Conservation (phyloP, 2,888 invertebrate genomes). For the Allygus modestus region DNA sequence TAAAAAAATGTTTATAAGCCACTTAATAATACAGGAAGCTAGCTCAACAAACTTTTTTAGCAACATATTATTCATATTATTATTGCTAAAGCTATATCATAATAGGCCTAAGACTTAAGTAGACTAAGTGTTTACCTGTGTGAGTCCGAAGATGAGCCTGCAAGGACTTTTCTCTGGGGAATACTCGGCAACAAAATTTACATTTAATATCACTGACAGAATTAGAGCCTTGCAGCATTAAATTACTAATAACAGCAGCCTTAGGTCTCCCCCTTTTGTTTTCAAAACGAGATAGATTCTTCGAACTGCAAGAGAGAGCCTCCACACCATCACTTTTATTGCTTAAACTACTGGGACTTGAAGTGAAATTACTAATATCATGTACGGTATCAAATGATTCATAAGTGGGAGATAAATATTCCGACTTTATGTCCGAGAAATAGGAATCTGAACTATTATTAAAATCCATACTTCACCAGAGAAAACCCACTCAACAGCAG, state of each 20-base stretch:
- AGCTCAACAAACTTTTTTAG: too few relatives aligned
- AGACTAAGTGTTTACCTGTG: slow-evolving; percentile 77
- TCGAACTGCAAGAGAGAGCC: background rate
- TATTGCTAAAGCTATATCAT: too few relatives aligned
- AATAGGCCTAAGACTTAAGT: too few relatives aligned
- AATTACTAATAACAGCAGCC: slow-evolving; percentile 82
- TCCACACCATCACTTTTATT: slow-evolving; percentile 25
- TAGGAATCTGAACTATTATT: slow-evolving; percentile 26
- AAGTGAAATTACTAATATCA: background rate
- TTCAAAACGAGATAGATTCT: slow-evolving; percentile 71
- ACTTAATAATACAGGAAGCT: too few relatives aligned
- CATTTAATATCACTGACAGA: slow-evolving; percentile 85
- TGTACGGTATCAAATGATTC: slow-evolving; percentile 19
- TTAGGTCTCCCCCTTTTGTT: slow-evolving; percentile 83
- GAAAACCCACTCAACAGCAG: background rate
- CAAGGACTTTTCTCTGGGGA: slow-evolving; percentile 86
- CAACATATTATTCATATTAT: too few relatives aligned
- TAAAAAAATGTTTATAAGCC: too few relatives aligned
- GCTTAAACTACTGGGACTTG: slow-evolving; percentile 9
- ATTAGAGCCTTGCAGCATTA: slow-evolving; percentile 84
- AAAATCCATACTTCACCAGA: slow-evolving; percentile 15
- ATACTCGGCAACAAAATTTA: slow-evolving; percentile 83
- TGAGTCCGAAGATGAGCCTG: slow-evolving; percentile 83
- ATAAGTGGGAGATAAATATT: slow-evolving; percentile 19
- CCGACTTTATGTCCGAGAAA: slow-evolving; percentile 16